These are phyloP conservation scores for Melanotaenia parkinsoni DNA, from an alignment of 2,797 vertebrate genomes.

Conservation along the genomic window DNA sequence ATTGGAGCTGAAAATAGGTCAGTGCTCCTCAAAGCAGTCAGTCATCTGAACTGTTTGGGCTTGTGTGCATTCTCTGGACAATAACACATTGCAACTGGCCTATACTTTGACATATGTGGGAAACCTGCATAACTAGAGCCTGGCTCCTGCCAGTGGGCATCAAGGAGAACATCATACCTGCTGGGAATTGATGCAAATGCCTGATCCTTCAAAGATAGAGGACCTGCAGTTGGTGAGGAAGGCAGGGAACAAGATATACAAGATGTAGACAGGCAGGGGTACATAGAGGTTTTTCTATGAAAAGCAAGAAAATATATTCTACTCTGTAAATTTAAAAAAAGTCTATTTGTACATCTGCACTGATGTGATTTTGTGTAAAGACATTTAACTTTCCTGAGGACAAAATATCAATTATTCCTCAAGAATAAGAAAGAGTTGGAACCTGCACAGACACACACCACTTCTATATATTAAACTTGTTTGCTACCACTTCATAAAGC, in stretches of 20 bases:
- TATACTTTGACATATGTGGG: slow-evolving; percentile 34
- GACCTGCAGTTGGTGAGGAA: slow-evolving; percentile 20
- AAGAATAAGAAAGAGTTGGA: slow-evolving; percentile 15
- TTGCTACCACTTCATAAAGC: not conserved
- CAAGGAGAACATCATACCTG: slow-evolving; percentile 46
- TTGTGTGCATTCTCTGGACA: slow-evolving; percentile 43
- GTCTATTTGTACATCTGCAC: not conserved
- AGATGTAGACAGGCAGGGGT: slow-evolving; percentile 22
- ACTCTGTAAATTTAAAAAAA: not conserved
- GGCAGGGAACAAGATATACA: slow-evolving; percentile 49
- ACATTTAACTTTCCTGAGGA: slow-evolving; percentile 6
- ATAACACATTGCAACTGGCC: slow-evolving; percentile 23
- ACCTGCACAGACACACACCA: slow-evolving; percentile 26
- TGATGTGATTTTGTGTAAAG: slow-evolving; percentile 3
- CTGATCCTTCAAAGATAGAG: slow-evolving; percentile 43
- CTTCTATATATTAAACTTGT: not conserved
- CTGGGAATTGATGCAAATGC: slow-evolving; percentile 55
- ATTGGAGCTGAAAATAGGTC: slow-evolving; percentile 52
- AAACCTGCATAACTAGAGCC: slow-evolving; percentile 16
- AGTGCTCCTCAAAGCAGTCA: slow-evolving; percentile 43
- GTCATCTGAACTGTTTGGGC: slow-evolving; percentile 30
- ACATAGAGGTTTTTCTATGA: slow-evolving; percentile 37
- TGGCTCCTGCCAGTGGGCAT: slow-evolving; percentile 51
- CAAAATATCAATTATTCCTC: slow-evolving; percentile 6
- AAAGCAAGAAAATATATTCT: not conserved